These are phyloP conservation scores for Cheumatopsyche charites DNA, from an alignment of 1,140 invertebrate species.

Conservation along the genomic window DNA sequence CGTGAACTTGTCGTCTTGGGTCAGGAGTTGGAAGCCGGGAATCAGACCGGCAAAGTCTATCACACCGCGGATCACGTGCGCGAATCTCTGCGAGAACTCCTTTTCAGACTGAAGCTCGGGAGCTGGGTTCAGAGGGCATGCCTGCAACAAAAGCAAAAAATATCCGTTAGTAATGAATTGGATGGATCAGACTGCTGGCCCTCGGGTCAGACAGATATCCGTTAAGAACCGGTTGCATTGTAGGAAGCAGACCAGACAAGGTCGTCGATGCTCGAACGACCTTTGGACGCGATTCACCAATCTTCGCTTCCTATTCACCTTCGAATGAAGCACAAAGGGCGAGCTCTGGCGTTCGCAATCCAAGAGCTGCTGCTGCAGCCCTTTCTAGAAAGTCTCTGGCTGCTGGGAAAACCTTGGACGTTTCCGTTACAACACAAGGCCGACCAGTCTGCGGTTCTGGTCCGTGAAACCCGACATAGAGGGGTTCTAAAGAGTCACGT, in stretches of 20 bases:
- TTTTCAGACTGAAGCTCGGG: conserved; percentile 87
- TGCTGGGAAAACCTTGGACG: conserved; percentile 53
- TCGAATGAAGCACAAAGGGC: not conserved
- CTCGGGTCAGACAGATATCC: conserved; percentile 14
- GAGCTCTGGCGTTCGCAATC: conserved; percentile 36
- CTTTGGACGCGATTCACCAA: conserved; percentile 4
- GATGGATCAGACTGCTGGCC: not conserved
- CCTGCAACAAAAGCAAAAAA: conserved; percentile 75
- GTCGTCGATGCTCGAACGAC: conserved; percentile 24
- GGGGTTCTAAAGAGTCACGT: conserved; percentile 21
- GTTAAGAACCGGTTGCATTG: conserved; percentile 39
- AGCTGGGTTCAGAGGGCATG: conserved; percentile 93
- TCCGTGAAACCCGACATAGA: conserved; percentile 2
- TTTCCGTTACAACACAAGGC: conserved; percentile 57
- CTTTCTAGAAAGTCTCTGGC: conserved; percentile 21
- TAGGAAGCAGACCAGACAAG: conserved; percentile 37
- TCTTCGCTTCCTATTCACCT: conserved; percentile 16
- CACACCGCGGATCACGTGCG: conserved; percentile 93
- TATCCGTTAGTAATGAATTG: conserved; percentile 39
- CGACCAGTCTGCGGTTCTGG: conserved; percentile 51
- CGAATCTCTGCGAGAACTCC: conserved; percentile 92
- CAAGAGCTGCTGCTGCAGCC: conserved; percentile 39
- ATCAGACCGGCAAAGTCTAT: conserved; percentile 98
- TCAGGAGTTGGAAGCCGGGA: conserved; percentile 91
- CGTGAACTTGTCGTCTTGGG: conserved; percentile 96